Percentiles rank a stretch among this genome's conserved stretches.
Conservation (phyloP, 1,140 invertebrate species). For the Pygmarrhopalites habei region DNA sequence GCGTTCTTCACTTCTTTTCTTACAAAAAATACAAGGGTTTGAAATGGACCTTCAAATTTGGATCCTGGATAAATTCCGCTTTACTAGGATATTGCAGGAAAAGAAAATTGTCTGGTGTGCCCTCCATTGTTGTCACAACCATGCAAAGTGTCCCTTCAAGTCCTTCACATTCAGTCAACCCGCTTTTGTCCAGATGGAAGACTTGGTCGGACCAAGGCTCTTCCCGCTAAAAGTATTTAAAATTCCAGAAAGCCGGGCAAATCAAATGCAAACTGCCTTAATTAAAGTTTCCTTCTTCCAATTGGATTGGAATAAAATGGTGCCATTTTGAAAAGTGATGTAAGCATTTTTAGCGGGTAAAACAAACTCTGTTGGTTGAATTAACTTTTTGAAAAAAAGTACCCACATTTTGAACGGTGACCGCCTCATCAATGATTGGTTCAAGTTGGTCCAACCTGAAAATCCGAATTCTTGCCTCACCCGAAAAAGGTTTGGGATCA, state of each 20-base stretch:
- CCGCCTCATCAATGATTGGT: neutral
- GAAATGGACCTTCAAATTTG: conserved; percentile 1
- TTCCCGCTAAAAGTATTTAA: neutral
- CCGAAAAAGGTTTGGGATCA: neutral
- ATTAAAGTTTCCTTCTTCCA: neutral
- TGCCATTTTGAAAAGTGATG: neutral
- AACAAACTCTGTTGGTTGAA: neutral
- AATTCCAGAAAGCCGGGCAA: neutral
- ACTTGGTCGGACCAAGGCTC: conserved; percentile 16
- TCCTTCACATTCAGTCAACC: neutral
- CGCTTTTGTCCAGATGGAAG: neutral
- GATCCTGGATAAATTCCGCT: neutral
- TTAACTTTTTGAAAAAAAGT: neutral
- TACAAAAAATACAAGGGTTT: neutral
- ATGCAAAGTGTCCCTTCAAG: conserved; percentile 13
- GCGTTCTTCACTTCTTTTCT: neutral
- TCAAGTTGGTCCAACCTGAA: neutral
- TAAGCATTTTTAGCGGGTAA: too few species aligned
- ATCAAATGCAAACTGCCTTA: neutral
- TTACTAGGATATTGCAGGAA: conserved; percentile 32
- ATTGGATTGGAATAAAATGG: neutral
- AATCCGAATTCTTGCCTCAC: neutral
- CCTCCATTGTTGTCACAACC: conserved; percentile 17
- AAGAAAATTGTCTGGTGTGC: conserved; percentile 34
- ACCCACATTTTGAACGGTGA: conserved; percentile 18